Percentiles rank a stretch among this genome's conserved stretches.
phyloP scores from a whole-genome alignment of 2,888 invertebrate species.

The Acrobasis suavella region DNA sequence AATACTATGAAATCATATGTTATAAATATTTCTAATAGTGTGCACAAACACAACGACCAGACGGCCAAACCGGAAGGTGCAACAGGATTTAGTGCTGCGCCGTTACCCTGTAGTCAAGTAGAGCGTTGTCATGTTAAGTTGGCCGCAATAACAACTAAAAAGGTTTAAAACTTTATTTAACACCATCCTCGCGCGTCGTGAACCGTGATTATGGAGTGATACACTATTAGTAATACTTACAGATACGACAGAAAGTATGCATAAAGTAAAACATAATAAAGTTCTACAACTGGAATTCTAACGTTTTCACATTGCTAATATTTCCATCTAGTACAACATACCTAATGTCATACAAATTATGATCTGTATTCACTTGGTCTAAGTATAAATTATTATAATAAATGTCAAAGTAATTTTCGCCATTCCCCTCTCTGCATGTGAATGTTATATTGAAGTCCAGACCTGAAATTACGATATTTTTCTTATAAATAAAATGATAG shows the following conservation, averaged over 20 bases:
- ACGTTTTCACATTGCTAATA: slow-evolving; percentile 6
- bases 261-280: background rate
- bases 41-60: no score
- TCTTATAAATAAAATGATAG: background rate
- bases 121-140: no score
- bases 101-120: no score
- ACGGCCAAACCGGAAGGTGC: no score
- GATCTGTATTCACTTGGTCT: slow-evolving; percentile 7
- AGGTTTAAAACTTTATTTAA: no score
- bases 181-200: no score
- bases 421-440: slow-evolving; percentile 14
- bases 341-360: slow-evolving; percentile 10
- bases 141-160: no score
- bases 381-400: slow-evolving; percentile 5
- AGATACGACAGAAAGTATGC: background rate
- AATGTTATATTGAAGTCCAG: slow-evolving; percentile 9
- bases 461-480: background rate
- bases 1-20: no score
- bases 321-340: slow-evolving; percentile 17
- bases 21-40: no score
- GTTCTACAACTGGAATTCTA: slow-evolving; percentile 15
- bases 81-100: no score
- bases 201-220: no score
- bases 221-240: background rate
- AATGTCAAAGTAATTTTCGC: slow-evolving; percentile 11